phyloP scores from a whole-genome alignment of 2,888 invertebrate genomes.

The Sympetrum striolatum region DNA sequence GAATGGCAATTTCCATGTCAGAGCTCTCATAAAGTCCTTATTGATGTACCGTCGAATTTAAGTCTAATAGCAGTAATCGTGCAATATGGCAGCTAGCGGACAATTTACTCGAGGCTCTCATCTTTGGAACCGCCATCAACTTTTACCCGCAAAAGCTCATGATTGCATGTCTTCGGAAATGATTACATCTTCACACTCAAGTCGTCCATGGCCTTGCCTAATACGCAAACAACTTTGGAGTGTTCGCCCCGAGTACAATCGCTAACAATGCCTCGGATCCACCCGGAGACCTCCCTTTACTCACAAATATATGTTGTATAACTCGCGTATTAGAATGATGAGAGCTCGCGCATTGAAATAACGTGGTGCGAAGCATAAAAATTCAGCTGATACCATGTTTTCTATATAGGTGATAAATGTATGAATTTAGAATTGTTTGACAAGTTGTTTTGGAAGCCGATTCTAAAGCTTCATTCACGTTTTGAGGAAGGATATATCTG shows the following conservation, averaged over 20 bases:
- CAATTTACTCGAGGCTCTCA: neutral
- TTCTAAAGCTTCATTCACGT: too few species aligned
- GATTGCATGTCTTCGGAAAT: neutral
- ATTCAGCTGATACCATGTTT: neutral
- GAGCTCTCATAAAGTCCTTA: neutral
- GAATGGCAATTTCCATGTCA: neutral
- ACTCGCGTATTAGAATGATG: neutral
- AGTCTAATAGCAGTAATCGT: neutral
- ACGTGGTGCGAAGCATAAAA: neutral
- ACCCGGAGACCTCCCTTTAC: neutral
- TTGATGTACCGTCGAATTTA: neutral
- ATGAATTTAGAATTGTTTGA: too few species aligned
- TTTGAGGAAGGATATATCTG: too few species aligned
- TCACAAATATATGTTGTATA: neutral
- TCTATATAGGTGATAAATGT: too few species aligned
- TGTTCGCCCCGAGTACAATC: neutral
- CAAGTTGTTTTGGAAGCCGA: too few species aligned
- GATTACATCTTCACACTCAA: neutral
- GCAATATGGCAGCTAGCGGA: neutral
- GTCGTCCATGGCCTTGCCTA: neutral
- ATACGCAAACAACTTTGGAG: neutral
- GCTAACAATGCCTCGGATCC: neutral
- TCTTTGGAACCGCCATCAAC: neutral
- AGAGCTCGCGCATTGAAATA: neutral
- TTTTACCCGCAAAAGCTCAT: neutral